Evolutionary conservation across 2,888 invertebrate species (phyloP).

Genomic region (Belgica antarctica): DNA sequence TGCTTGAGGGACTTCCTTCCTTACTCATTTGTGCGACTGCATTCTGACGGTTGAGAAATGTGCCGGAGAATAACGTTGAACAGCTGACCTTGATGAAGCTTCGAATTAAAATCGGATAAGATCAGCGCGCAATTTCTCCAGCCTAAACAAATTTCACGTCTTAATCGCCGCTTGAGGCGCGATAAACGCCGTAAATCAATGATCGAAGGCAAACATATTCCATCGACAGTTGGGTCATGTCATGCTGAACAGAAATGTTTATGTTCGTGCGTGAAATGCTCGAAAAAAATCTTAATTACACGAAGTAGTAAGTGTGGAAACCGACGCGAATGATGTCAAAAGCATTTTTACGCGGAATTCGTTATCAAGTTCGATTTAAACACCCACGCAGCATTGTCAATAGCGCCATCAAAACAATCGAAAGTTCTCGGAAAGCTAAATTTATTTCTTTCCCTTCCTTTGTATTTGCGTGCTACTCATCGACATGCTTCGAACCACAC

Average conservation of each 20-base stretch:
- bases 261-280: conserved; percentile 10
- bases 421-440: conserved; percentile 3
- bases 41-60: conserved; percentile 24
- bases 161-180: not conserved
- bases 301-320: not conserved
- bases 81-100: conserved; percentile 11
- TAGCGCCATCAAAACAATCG: not conserved
- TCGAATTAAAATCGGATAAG: not conserved
- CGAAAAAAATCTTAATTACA: not conserved
- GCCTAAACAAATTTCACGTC: not conserved
- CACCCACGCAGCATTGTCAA: not conserved
- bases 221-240: not conserved
- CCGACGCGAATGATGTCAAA: not conserved
- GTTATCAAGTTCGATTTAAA: not conserved
- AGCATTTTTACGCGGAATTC: not conserved
- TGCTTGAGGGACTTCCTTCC: conserved; percentile 26
- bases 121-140: not conserved
- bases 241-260: conserved; percentile 12
- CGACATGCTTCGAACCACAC: not conserved
- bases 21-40: conserved; percentile 9
- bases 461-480: not conserved
- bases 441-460: not conserved
- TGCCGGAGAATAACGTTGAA: not conserved
- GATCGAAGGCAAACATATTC: not conserved
- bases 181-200: too few species aligned